Evolutionary conservation across 2,888 invertebrate genomes (phyloP), one percentile per base, ranked within the genome.

Genomic region (Drosophila fulvimacula): DNA sequence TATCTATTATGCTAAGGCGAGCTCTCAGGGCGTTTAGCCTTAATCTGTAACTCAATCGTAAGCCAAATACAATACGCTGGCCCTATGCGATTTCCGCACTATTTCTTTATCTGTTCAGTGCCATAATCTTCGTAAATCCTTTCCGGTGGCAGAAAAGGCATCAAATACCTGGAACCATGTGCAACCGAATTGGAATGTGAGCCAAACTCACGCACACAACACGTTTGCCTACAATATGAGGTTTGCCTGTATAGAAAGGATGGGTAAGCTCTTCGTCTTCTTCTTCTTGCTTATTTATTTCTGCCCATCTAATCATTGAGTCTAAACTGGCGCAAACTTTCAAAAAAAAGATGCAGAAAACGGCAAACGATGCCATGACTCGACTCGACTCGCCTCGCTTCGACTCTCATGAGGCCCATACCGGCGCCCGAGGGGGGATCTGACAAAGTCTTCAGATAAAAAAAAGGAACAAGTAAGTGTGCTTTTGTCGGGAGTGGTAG

Each of bases 251-350:
- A 76, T 46, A 65, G 71, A 53, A 70, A 74, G n/a, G n/a, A 61
- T 74, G 57, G 24, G 34, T 65, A 19, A 38, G 51, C 57, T 75
- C 53, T 34, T 61, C 48, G 24, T 36, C 41, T 42, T 17, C 49
- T 5, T 30, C 44, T 46, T 46, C 27, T 27, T 46, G n/a, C 10
- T 48, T 48, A 48, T 48, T 30, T 48, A 48, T 27, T 15, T 17
- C 44, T 55, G 42, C 48, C 38, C 19, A 42, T 21, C 75, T 72
- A 81, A 86, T 81, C 75, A 75, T 78, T 77, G 59, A 60, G 41
- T 70, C 64, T 71, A 65, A 73, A 82, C 79, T 82, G 70, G 85
- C 79, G 86, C 86, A 85, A 59, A 70, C 76, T 81, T 81, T 76
- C 70, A 81, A 82, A 83, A 71, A 24, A 52, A 55, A 39, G 24